Evolutionary conservation across 1,140 invertebrate species (phyloP).

Genomic region (Pseudoatta argentina): DNA sequence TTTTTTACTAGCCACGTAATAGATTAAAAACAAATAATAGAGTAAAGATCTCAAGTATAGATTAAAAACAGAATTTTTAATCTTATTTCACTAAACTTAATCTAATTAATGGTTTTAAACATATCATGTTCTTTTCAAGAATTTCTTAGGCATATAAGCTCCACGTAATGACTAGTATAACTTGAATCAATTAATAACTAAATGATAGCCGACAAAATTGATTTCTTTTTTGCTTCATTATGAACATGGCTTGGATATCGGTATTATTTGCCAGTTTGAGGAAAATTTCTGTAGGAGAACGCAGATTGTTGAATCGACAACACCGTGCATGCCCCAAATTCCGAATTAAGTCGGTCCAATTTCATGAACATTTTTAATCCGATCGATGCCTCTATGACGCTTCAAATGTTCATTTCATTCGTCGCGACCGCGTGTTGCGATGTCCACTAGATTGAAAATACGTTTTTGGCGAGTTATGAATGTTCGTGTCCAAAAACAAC

Average conservation of each 20-base stretch:
- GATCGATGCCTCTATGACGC: conserved; percentile 36
- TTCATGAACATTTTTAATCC: conserved; percentile 57
- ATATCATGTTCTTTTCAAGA: background rate
- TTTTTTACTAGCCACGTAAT: background rate
- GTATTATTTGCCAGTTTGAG: background rate
- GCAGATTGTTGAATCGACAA: background rate
- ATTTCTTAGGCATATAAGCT: background rate
- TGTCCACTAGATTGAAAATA: conserved; percentile 5
- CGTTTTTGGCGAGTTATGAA: conserved; percentile 37
- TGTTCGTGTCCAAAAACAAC: conserved; percentile 40
- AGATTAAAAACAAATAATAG: background rate
- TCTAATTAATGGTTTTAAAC: conserved; percentile 1
- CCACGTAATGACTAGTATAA: background rate
- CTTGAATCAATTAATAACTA: background rate
- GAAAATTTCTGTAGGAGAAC: background rate
- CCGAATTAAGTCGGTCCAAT: conserved; percentile 38
- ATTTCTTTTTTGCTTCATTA: background rate
- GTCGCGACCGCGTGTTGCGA: background rate
- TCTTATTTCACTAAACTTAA: background rate
- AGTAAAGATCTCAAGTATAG: too few relatives aligned
- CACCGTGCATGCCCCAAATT: conserved; percentile 36
- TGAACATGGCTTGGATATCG: background rate
- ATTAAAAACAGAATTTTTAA: too few relatives aligned
- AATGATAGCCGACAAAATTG: background rate
- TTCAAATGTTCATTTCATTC: conserved; percentile 51